Evolutionary conservation across 1,140 invertebrate species (phyloP), one percentile per base, ranked within the genome.

Genomic region (Ceratosolen fusciceps): DNA sequence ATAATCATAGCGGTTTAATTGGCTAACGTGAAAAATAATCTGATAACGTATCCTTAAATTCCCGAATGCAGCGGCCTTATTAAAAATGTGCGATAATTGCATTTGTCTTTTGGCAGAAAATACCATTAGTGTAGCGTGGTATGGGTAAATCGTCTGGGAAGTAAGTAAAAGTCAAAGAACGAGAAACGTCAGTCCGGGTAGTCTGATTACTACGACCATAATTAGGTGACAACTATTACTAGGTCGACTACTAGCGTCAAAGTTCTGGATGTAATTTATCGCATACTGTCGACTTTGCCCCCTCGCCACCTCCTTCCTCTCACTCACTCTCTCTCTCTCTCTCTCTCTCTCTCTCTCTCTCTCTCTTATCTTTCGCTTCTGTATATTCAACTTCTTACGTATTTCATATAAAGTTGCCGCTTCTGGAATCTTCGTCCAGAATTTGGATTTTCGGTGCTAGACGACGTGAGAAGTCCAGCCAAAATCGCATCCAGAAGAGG

Each of bases 181-280:
- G 47, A 37, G 10, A 37, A 49, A 74, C 79, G 77, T 77, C 52
- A 62, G 12, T 37, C 16, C 47, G 34, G 60, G 52, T 71, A 81
- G 26, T 65, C 60, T 80, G 74, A 83, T 85, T 82, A 82, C 65
- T 70, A 39, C 71, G 43, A 26, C 79, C 75, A 80, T 84, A 86
- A 86, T 85, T 85, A 85, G 80, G 78, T 84, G 83, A 83, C 83
- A 86, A 85, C 79, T 71, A 81, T 86, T 82, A 81, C 78, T 82
- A 80, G 81, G 80, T 83, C 84, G 79, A 65, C 31, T 71, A 62
- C 65, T 70, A 81, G 52, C 19, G 65, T 74, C 39, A 79, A 83
- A 78, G 77, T 68, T 81, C 80, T 82, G 82, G 84, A 83, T 83
- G 80, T 68, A 84, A 78, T 84, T 86, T 84, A 84, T 86, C 82